These are phyloP conservation scores for Drosophila malerkotliana DNA, from an alignment of 1,140 invertebrate genomes.

Conservation along the genomic window DNA sequence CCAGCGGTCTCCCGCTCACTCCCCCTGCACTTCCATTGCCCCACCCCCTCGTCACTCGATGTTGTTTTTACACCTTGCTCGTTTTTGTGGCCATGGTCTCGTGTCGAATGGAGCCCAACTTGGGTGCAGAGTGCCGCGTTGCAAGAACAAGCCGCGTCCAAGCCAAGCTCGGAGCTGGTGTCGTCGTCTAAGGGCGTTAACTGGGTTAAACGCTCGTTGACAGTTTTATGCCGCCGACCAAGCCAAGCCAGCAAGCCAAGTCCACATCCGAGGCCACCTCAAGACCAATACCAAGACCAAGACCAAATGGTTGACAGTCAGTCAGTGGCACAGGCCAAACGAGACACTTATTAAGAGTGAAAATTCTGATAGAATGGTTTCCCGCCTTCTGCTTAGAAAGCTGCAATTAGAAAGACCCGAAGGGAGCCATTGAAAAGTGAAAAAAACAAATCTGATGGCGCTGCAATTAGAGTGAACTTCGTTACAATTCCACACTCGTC, in stretches of 20 bases:
- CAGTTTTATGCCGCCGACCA: slow-evolving; percentile 68
- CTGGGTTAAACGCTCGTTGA: slow-evolving; percentile 79
- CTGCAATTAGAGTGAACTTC: slow-evolving; percentile 52
- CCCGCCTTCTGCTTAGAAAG: slow-evolving; percentile 64
- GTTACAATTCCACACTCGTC: slow-evolving; percentile 39
- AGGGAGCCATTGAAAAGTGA: slow-evolving; percentile 55
- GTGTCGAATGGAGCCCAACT: slow-evolving; percentile 62
- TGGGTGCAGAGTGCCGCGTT: slow-evolving; percentile 19
- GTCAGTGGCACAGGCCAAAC: slow-evolving; percentile 77
- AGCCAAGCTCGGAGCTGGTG: slow-evolving; percentile 19
- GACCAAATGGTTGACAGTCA: slow-evolving; percentile 60
- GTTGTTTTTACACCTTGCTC: slow-evolving; percentile 74
- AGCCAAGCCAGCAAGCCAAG: slow-evolving; percentile 4
- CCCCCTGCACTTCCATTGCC: slow-evolving; percentile 7
- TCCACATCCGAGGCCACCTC: slow-evolving; percentile 27
- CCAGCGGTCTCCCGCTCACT: slow-evolving; percentile 2
- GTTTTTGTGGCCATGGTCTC: slow-evolving; percentile 44
- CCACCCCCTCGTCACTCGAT: slow-evolving; percentile 9
- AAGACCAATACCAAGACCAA: slow-evolving; percentile 25
- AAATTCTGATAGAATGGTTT: slow-evolving; percentile 73
- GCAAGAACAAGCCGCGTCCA: slow-evolving; percentile 9
- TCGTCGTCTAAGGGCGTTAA: slow-evolving; percentile 72
- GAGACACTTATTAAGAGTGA: slow-evolving; percentile 80
- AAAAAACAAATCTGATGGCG: slow-evolving; percentile 64
- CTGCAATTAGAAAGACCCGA: slow-evolving; percentile 62